A percentile compares a stretch with the other conserved stretches of the same genome.
These are phyloP conservation scores for Babylonia areolata DNA, from an alignment of 1,140 invertebrate species.

Conservation along the genomic window DNA sequence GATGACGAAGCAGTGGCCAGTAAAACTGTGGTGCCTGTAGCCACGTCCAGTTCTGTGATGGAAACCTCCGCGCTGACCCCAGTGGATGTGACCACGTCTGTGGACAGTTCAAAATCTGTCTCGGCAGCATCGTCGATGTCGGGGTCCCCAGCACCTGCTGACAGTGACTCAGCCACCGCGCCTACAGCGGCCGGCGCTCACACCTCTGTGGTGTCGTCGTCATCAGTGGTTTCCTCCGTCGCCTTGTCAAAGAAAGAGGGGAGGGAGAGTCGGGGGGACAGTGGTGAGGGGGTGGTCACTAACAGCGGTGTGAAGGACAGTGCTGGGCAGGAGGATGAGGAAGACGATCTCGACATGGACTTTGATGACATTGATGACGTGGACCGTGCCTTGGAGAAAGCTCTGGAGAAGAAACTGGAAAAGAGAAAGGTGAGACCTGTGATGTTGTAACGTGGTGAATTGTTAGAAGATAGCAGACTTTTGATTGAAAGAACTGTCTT, in stretches of 20 bases:
- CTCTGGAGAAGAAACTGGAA: constrained; percentile 69
- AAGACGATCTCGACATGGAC: constrained; percentile 52
- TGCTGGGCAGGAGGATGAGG: constrained; percentile 41
- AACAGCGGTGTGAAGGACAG: constrained; percentile 29
- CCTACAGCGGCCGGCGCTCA: neutral
- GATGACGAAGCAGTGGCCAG: neutral
- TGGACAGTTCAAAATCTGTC: neutral
- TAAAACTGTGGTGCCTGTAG: neutral
- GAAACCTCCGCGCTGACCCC: neutral
- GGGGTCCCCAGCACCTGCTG: neutral
- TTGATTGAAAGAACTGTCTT: too few species aligned
- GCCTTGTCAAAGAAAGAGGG: neutral
- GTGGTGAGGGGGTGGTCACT: neutral
- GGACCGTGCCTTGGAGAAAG: constrained; percentile 68
- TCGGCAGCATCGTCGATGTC: neutral
- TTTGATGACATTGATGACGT: constrained; percentile 73
- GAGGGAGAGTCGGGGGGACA: constrained; percentile 7
- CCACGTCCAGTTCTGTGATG: neutral
- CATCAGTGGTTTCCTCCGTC: neutral
- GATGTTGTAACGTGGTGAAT: too few species aligned
- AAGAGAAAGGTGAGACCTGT: constrained; percentile 57
- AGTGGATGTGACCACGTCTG: neutral
- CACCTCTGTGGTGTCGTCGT: neutral
- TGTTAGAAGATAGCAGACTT: too few species aligned
- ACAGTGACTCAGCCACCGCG: neutral